A percentile compares a stretch with the other conserved stretches of the same genome.
Evolutionary conservation across 1,140 invertebrate genomes (phyloP).

Genomic region (Camponotus vicinus): DNA sequence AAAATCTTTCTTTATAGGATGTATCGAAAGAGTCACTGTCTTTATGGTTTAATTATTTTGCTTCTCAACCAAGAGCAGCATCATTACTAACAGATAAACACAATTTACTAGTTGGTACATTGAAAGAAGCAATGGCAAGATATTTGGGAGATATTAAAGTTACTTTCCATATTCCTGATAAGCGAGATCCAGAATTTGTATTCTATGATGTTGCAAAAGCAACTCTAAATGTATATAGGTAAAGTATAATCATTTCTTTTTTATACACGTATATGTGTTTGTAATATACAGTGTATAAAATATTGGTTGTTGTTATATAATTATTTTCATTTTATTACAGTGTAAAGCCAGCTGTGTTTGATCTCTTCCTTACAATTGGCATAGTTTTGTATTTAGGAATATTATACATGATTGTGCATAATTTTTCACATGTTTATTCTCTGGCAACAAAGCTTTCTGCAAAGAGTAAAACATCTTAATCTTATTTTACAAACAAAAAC

Average conservation of each 20-base stretch:
- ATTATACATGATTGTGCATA: conserved; percentile 94
- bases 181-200: conserved; percentile 96
- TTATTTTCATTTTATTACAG: conserved; percentile 87
- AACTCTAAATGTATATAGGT: conserved; percentile 95
- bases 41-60: conserved; percentile 91
- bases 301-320: conserved; percentile 7
- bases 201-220: conserved; percentile 95
- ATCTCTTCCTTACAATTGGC: conserved; percentile 95
- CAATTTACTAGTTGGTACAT: conserved; percentile 88
- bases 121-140: conserved; percentile 92
- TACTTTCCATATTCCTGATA: conserved; percentile 90
- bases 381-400: conserved; percentile 94
- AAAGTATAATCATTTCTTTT: conserved; percentile 74
- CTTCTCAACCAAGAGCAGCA: conserved; percentile 90
- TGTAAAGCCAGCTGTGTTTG: conserved; percentile 99
- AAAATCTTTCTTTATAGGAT: conserved; percentile 86
- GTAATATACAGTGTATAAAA: background rate
- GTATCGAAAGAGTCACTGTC: conserved; percentile 91
- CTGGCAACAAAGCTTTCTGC: conserved; percentile 80
- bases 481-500: background rate
- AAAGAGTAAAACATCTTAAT: conserved; percentile 81
- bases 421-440: conserved; percentile 87
- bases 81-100: conserved; percentile 90
- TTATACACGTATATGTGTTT: background rate
- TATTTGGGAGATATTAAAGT: conserved; percentile 92